phyloP scores from a whole-genome alignment of 2,888 invertebrate species.

The Parascotia fuliginaria region DNA sequence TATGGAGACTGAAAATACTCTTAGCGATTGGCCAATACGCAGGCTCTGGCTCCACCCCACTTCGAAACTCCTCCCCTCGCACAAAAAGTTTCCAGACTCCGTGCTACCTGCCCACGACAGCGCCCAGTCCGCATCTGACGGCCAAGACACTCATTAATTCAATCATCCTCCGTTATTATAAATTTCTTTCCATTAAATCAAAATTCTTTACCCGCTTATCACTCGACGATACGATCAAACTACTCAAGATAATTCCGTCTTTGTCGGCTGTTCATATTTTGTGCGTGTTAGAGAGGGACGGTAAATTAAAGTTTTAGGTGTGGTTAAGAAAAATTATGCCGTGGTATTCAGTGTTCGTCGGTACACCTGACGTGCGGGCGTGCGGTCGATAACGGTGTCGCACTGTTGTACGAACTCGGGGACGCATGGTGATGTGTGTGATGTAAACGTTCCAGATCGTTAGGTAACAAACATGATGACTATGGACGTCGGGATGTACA shows the following conservation, averaged over 20 bases:
- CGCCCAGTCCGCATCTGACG: slow-evolving; percentile 61
- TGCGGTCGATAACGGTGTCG: slow-evolving; percentile 64
- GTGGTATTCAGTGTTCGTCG: slow-evolving; percentile 71
- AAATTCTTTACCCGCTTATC: slow-evolving; percentile 66
- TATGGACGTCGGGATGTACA: slow-evolving; percentile 94
- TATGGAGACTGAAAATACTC: slow-evolving; percentile 45
- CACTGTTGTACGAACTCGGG: slow-evolving; percentile 58
- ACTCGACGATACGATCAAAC: slow-evolving; percentile 54
- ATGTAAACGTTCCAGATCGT: slow-evolving; percentile 69
- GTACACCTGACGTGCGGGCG: slow-evolving; percentile 74
- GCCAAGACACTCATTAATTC: slow-evolving; percentile 52
- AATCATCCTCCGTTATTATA: slow-evolving; percentile 49
- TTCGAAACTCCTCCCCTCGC: slow-evolving; percentile 78
- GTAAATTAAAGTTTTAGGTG: slow-evolving; percentile 65
- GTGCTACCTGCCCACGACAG: slow-evolving; percentile 63
- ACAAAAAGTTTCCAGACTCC: slow-evolving; percentile 65
- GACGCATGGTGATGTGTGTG: slow-evolving; percentile 77
- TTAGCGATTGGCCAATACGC: slow-evolving; percentile 58
- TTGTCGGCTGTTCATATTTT: slow-evolving; percentile 41
- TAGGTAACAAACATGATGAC: slow-evolving; percentile 88
- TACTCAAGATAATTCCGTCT: slow-evolving; percentile 62
- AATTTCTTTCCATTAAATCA: slow-evolving; percentile 60
- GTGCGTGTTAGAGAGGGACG: slow-evolving; percentile 62
- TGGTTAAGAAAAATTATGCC: slow-evolving; percentile 70
- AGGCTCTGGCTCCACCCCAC: slow-evolving; percentile 28